phyloP scores from a whole-genome alignment of 2,888 invertebrate species.

The Buathra laborator region DNA sequence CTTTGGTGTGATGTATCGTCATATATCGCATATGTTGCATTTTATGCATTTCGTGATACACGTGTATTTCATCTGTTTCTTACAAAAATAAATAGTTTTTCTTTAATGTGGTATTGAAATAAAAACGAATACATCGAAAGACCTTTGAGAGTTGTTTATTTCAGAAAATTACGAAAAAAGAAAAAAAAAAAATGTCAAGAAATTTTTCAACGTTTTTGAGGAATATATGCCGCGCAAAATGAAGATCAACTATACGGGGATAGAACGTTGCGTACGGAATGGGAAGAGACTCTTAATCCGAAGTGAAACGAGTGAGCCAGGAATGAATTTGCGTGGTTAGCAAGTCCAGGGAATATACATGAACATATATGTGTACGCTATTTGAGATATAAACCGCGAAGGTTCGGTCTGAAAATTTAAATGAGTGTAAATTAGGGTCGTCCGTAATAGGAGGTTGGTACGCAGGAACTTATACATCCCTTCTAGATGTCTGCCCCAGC shows the following conservation, averaged over 20 bases:
- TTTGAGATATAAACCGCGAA: constrained; percentile 57
- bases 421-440: constrained; percentile 68
- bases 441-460: constrained; percentile 47
- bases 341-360: constrained; percentile 58
- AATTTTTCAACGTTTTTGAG: too few species aligned
- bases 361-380: constrained; percentile 21
- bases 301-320: constrained; percentile 70
- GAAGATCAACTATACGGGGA: background rate
- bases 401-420: constrained; percentile 69
- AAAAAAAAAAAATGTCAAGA: too few species aligned
- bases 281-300: constrained; percentile 63
- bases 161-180: too few species aligned
- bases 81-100: too few species aligned
- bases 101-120: too few species aligned
- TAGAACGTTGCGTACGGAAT: background rate
- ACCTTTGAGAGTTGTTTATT: too few species aligned
- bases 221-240: background rate
- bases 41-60: constrained; percentile 4
- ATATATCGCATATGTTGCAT: background rate
- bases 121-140: too few species aligned
- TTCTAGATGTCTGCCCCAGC: constrained; percentile 28
- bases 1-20: background rate
- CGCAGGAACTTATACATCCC: constrained; percentile 46
- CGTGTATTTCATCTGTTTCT: background rate
- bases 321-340: constrained; percentile 71